Percentiles rank a stretch among this genome's conserved stretches.
These are phyloP conservation scores for Acanthacorydalis orientalis DNA, from an alignment of 2,888 invertebrate genomes.

Conservation along the genomic window DNA sequence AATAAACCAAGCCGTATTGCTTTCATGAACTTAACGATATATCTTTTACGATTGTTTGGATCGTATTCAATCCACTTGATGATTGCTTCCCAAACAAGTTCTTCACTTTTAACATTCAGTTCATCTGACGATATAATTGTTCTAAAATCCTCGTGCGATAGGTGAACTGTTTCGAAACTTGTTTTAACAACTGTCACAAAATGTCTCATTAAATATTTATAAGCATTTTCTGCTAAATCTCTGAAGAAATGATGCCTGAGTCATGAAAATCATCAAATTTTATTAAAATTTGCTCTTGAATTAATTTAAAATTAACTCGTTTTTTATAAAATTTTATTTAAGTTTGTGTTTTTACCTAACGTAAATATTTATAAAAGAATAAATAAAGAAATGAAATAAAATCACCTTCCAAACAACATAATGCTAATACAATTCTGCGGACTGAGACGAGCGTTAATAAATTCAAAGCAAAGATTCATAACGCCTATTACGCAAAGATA, in stretches of 20 bases:
- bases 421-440: slow-evolving; percentile 73
- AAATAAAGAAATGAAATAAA: no score
- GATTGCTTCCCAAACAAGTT: slow-evolving; percentile 72
- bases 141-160: slow-evolving; percentile 55
- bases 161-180: slow-evolving; percentile 57
- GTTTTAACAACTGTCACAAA: slow-evolving; percentile 56
- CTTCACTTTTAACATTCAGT: slow-evolving; percentile 75
- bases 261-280: slow-evolving; percentile 4
- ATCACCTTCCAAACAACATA: slow-evolving; percentile 60
- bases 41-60: slow-evolving; percentile 48
- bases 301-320: no score
- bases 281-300: no score
- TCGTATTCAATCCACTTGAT: slow-evolving; percentile 75
- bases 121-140: slow-evolving; percentile 68
- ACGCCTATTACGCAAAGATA: slow-evolving; percentile 74
- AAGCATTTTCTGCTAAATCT: slow-evolving; percentile 49
- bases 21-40: slow-evolving; percentile 63
- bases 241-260: slow-evolving; percentile 51
- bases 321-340: no score
- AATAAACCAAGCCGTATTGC: slow-evolving; percentile 68
- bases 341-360: no score
- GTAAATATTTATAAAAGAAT: no score
- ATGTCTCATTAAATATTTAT: slow-evolving; percentile 55
- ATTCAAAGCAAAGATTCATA: slow-evolving; percentile 64
- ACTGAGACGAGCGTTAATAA: slow-evolving; percentile 46